Evolutionary conservation across 2,113 vertebrate genomes (phyloP).

Genomic region (Mormyrus lacerda): DNA sequence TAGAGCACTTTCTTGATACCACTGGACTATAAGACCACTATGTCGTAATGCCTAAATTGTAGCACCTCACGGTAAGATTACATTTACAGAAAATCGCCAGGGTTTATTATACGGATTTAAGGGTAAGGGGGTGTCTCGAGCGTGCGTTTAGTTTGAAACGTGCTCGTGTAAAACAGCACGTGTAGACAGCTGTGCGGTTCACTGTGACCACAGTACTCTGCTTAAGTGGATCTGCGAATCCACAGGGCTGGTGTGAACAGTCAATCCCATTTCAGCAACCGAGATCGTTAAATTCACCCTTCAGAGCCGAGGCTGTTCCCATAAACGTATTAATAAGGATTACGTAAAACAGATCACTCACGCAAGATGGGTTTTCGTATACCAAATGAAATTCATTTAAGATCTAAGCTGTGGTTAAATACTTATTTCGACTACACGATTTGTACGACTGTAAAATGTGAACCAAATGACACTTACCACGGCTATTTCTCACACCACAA

Average conservation of each 20-base stretch:
- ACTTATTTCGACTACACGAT: conserved; percentile 3
- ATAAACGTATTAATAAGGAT: not conserved
- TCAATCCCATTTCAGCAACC: not conserved
- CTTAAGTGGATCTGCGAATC: not conserved
- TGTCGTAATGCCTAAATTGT: not conserved
- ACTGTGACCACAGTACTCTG: not conserved
- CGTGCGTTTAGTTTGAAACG: not conserved
- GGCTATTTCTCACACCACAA: not conserved
- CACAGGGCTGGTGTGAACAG: not conserved
- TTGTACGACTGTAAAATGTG: not conserved
- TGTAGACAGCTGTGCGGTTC: not conserved
- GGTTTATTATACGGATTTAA: not conserved
- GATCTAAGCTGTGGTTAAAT: not conserved
- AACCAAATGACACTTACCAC: conserved; percentile 3
- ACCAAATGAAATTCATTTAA: not conserved
- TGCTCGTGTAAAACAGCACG: not conserved
- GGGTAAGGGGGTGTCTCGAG: not conserved
- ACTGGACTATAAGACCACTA: not conserved
- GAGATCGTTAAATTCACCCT: not conserved
- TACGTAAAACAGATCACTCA: not conserved
- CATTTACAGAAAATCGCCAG: conserved; percentile 7
- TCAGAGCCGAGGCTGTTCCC: not conserved
- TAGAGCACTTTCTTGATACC: not conserved
- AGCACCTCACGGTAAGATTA: conserved; percentile 5
- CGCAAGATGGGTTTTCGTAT: not conserved